Conservation (phyloP, 2,113 vertebrate genomes). For the Saguinus imperator region DNA sequence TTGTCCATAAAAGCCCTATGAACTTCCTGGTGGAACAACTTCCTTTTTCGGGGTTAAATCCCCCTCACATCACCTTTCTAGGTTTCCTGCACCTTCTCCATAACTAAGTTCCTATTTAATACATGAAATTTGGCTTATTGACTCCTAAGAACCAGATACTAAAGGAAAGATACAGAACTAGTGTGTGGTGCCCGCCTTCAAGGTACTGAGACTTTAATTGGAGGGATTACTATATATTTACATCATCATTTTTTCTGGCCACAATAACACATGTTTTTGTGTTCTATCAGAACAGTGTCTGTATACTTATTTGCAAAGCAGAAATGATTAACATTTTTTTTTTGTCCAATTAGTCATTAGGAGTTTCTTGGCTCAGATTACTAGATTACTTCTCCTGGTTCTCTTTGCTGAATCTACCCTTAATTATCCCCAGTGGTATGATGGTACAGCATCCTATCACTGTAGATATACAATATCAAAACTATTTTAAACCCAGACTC, state of each 20-base stretch:
- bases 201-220: background rate
- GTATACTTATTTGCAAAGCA: background rate
- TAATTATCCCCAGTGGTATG: background rate
- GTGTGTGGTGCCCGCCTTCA: background rate
- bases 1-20: background rate
- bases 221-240: background rate
- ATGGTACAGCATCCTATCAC: background rate
- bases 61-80: background rate
- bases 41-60: background rate
- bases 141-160: background rate
- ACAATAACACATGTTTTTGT: background rate
- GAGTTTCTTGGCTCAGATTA: background rate
- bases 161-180: background rate
- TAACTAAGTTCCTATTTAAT: background rate
- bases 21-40: background rate
- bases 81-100: background rate
- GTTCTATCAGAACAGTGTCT: background rate
- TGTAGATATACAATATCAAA: background rate
- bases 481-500: background rate
- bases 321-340: background rate
- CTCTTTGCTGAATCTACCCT: background rate
- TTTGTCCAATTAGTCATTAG: background rate
- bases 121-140: background rate
- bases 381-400: background rate
- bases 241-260: background rate